Evolutionary conservation across 2,113 vertebrate species (phyloP).

Genomic region (Apodemus sylvaticus): DNA sequence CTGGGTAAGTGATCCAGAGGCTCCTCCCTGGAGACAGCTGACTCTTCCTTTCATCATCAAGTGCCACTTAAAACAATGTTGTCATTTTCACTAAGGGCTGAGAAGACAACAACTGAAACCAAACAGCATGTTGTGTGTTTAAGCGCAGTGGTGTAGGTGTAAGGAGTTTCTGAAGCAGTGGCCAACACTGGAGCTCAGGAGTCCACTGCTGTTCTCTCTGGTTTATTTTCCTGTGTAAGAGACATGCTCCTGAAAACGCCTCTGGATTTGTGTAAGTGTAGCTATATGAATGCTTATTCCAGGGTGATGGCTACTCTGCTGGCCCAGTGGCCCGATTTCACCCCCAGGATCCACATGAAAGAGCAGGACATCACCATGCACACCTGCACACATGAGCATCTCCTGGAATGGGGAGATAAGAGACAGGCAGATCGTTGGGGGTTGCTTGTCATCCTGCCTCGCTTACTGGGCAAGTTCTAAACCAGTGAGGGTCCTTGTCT

Average conservation of each 20-base stretch:
- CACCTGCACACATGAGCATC: too few relatives aligned
- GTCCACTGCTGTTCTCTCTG: background rate
- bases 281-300: background rate
- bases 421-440: background rate
- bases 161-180: too few relatives aligned
- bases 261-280: background rate
- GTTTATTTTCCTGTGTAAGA: background rate
- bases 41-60: background rate
- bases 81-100: background rate
- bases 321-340: background rate
- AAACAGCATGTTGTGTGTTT: rapidly evolving
- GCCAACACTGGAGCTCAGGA: background rate
- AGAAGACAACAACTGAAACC: background rate
- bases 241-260: background rate
- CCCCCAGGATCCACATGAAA: background rate
- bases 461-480: background rate
- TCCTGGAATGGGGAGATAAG: background rate
- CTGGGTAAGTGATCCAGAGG: background rate
- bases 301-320: too few relatives aligned
- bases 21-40: background rate
- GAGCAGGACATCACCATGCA: background rate
- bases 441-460: background rate
- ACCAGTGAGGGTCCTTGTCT: background rate
- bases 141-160: too few relatives aligned
- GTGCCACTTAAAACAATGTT: background rate